Conservation (phyloP, 2,888 invertebrate genomes). For the Nomada ferruginata region DNA sequence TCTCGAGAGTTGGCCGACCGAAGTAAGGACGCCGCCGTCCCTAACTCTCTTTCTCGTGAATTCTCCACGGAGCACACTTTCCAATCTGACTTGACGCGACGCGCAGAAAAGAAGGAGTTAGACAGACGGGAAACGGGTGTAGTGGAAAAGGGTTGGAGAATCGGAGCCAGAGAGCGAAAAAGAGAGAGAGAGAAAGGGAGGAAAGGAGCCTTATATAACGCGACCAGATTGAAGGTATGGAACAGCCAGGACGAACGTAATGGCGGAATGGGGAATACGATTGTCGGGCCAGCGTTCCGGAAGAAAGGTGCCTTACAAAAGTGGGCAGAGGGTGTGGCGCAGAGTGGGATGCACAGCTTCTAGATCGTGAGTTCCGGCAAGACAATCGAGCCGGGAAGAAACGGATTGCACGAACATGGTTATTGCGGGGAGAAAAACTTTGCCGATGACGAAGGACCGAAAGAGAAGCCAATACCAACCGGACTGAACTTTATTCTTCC, state of each 20-base stretch:
- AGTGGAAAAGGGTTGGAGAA: conserved; percentile 9
- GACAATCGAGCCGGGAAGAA: conserved; percentile 45
- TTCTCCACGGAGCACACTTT: conserved; percentile 66
- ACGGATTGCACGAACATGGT: conserved; percentile 21
- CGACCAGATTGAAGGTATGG: conserved; percentile 79
- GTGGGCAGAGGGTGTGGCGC: conserved; percentile 60
- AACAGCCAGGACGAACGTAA: conserved; percentile 74
- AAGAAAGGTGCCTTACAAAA: conserved; percentile 81
- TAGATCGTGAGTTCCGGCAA: conserved; percentile 49
- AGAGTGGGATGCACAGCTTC: conserved; percentile 48
- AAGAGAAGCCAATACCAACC: neutral
- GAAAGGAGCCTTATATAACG: conserved; percentile 71
- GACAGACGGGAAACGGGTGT: neutral
- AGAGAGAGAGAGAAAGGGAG: conserved; percentile 6
- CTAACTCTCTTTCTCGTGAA: conserved; percentile 53
- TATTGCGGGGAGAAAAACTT: conserved; percentile 29
- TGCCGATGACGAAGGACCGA: conserved; percentile 35
- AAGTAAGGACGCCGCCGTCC: conserved; percentile 49
- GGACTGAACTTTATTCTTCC: neutral
- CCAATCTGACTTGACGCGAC: conserved; percentile 64
- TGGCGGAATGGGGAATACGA: conserved; percentile 80
- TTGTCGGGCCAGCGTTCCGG: conserved; percentile 81
- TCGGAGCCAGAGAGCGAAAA: conserved; percentile 9
- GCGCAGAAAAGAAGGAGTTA: conserved; percentile 47
- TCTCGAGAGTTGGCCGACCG: conserved; percentile 52